phyloP scores from a whole-genome alignment of 2,888 invertebrate species.

The Troilus luridus region DNA sequence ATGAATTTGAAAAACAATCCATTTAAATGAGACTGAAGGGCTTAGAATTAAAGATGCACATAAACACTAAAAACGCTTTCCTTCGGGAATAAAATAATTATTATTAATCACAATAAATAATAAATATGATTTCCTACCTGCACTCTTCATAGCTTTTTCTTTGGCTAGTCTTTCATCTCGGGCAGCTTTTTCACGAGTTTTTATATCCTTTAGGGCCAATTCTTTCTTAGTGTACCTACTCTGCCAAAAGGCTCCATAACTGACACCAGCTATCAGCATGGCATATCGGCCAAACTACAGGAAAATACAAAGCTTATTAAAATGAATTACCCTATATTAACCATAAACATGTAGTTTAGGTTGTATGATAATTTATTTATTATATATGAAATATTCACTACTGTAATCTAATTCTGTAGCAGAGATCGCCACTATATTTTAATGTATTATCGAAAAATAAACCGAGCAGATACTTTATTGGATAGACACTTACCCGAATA shows the following conservation, averaged over 20 bases:
- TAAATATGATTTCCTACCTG: constrained; percentile 70
- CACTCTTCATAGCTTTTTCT: constrained; percentile 78
- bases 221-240: constrained; percentile 65
- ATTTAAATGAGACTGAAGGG: no score
- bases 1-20: no score
- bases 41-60: no score
- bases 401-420: not conserved
- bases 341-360: not conserved
- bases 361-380: not conserved
- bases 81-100: not conserved
- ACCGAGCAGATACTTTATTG: constrained; percentile 59
- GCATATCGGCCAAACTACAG: constrained; percentile 85
- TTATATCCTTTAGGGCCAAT: constrained; percentile 72
- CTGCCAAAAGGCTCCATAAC: constrained; percentile 78
- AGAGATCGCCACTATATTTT: not conserved
- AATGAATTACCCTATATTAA: not conserved
- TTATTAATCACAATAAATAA: not conserved
- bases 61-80: not conserved
- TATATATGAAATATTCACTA: not conserved
- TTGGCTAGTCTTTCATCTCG: constrained; percentile 80
- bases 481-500: constrained; percentile 77
- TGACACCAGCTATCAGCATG: constrained; percentile 79
- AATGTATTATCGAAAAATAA: not conserved
- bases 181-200: constrained; percentile 77
- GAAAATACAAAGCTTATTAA: not conserved